These are phyloP conservation scores for Netelia virgata DNA, from an alignment of 2,888 invertebrate species.

Conservation along the genomic window DNA sequence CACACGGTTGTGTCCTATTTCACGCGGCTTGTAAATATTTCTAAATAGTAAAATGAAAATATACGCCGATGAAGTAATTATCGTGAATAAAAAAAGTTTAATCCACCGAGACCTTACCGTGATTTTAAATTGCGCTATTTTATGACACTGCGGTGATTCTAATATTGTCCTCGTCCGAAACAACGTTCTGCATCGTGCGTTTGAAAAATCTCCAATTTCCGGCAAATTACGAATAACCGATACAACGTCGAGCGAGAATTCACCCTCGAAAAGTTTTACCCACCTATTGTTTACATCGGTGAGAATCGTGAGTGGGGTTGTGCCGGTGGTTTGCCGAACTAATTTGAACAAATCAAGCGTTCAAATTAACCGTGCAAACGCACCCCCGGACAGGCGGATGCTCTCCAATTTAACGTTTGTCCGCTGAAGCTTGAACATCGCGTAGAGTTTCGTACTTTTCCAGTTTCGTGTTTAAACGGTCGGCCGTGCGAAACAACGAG, in stretches of 20 bases:
- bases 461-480: conserved; percentile 55
- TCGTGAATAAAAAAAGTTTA: no score
- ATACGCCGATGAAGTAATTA: no score
- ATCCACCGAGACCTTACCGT: no score
- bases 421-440: conserved; percentile 25
- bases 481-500: conserved; percentile 71
- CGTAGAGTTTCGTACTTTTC: conserved; percentile 57
- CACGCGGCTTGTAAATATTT: no score
- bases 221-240: no score
- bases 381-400: neutral
- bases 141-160: no score
- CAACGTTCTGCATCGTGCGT: no score
- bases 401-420: conserved; percentile 23
- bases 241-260: neutral
- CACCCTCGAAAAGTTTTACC: neutral
- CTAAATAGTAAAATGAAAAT: no score
- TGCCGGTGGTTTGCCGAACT: conserved; percentile 60
- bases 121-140: no score
- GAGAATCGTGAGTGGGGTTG: neutral
- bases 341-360: conserved; percentile 67
- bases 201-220: no score
- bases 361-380: conserved; percentile 57
- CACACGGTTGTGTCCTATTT: no score
- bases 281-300: neutral
- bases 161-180: no score